phyloP scores from a whole-genome alignment of 2,113 vertebrate genomes.

The Muscicapa adusta region DNA sequence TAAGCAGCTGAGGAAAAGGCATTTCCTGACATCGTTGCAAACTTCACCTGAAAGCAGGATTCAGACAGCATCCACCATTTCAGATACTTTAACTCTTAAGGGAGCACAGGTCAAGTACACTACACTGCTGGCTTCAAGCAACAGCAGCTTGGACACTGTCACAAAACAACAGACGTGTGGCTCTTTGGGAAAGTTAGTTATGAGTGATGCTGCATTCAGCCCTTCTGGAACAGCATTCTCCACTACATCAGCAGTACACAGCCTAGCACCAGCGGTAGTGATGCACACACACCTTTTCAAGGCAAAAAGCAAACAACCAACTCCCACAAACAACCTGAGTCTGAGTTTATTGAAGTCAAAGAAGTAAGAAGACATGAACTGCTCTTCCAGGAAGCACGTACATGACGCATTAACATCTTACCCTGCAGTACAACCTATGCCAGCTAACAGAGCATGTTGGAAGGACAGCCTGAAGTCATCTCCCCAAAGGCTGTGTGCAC shows the following conservation, averaged over 20 bases:
- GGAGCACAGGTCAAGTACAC: neutral
- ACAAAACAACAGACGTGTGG: neutral
- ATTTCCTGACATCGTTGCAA: neutral
- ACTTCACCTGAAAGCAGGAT: neutral
- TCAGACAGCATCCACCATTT: neutral
- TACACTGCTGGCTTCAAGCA: neutral
- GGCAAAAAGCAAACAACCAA: neutral
- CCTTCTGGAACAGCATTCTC: neutral
- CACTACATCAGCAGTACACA: accelerated
- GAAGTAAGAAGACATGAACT: neutral
- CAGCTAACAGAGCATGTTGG: neutral
- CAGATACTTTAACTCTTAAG: neutral
- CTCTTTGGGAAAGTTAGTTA: neutral
- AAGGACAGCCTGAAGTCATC: neutral
- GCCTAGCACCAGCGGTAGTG: accelerated
- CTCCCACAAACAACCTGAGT: neutral
- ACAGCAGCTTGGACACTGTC: neutral
- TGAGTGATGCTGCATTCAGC: neutral
- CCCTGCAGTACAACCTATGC: neutral
- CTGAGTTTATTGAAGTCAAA: neutral
- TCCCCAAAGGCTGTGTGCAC: neutral
- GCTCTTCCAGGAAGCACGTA: neutral
- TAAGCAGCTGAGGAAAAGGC: neutral
- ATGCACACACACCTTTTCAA: neutral
- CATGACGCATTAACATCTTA: accelerated